Evolutionary conservation across 2,113 vertebrate genomes (phyloP), one percentile per base, ranked within the genome.

Genomic region (Pseudopodoces humilis): DNA sequence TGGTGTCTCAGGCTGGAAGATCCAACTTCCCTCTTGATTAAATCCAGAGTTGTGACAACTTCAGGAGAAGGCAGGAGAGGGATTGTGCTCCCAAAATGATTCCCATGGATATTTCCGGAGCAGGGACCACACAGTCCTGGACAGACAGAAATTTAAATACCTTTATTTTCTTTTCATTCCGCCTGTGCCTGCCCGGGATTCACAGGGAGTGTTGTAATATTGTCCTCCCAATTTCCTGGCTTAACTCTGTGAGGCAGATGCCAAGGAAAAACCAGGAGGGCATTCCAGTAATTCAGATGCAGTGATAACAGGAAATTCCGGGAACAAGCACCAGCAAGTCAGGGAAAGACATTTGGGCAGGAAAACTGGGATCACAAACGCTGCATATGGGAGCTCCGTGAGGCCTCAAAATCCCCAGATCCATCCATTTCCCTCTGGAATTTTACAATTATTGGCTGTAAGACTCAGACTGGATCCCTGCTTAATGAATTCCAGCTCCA

Each of bases 371-470:
- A 47, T 69, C 60, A 37, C 44, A 76, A 39, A 59, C 31, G 13
- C 46, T 11, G 2, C 2, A 15, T 24, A 0, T 11, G 7, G 52
- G 14, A 71, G 58, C 22, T 62, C 76, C 1, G 3, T 3, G 25
- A n/a, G 49, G 18, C 23, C 76, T 53, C 37, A 3, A 15, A 25
- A 44, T 6, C 19, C 47, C 9, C 1, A 68, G 70, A 23, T 33
- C 41, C n/a, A 31, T 9, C 78, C 16, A 10, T 21, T 47, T 30
- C 30, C 33, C 44, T 39, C 74, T 41, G 20, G 74, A 64, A 44
- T 83, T 69, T 52, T 18, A 17, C 43, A 83, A 33, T 18, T 27
- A 1, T 15, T 47, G 21, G 16, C 56, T 58, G 2, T 17, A 6
- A 30, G 23, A 8, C 20, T 41, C 43, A 22, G n/a, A 16, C 6